phyloP scores from a whole-genome alignment of 2,113 vertebrate species.

The Speoplatyrhinus poulsoni region DNA sequence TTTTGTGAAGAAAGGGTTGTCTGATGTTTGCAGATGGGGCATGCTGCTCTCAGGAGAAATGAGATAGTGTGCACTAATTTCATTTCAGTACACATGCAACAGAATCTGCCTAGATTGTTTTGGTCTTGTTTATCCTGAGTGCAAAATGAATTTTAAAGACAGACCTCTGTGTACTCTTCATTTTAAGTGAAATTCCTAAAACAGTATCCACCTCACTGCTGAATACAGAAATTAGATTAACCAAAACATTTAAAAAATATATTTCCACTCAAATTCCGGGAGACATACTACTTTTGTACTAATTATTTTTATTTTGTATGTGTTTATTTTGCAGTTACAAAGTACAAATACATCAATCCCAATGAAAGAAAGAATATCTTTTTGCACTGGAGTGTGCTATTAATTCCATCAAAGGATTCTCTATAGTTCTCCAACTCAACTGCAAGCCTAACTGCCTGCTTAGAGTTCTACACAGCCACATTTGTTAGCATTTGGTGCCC shows the following conservation, averaged over 20 bases:
- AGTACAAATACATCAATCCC: no score
- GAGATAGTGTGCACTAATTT: constrained; percentile 60
- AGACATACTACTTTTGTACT: background rate
- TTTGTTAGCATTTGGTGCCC: constrained; percentile 36
- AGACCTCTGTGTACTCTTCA: constrained; percentile 9
- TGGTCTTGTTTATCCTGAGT: constrained; percentile 47
- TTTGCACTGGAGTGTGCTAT: no score
- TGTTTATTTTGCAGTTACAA: constrained; percentile 5
- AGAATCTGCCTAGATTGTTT: constrained; percentile 44
- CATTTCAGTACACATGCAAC: constrained; percentile 52
- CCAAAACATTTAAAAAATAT: background rate
- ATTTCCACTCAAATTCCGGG: constrained; percentile 1
- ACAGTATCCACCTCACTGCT: constrained; percentile 1
- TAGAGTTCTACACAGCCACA: constrained; percentile 22
- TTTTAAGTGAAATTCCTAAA: constrained; percentile 31
- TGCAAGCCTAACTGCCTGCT: constrained; percentile 38
- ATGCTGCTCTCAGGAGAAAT: constrained; percentile 48
- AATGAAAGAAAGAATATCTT: no score
- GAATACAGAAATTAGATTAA: constrained; percentile 14
- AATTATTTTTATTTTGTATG: background rate
- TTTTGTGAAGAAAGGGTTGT: constrained; percentile 42
- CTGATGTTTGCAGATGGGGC: constrained; percentile 62
- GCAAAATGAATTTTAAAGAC: constrained; percentile 34
- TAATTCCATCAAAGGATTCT: background rate
- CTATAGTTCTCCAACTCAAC: constrained; percentile 2